Evolutionary conservation across 2,888 invertebrate species (phyloP), one percentile per base, ranked within the genome.

Genomic region (Drosophila paracracens): DNA sequence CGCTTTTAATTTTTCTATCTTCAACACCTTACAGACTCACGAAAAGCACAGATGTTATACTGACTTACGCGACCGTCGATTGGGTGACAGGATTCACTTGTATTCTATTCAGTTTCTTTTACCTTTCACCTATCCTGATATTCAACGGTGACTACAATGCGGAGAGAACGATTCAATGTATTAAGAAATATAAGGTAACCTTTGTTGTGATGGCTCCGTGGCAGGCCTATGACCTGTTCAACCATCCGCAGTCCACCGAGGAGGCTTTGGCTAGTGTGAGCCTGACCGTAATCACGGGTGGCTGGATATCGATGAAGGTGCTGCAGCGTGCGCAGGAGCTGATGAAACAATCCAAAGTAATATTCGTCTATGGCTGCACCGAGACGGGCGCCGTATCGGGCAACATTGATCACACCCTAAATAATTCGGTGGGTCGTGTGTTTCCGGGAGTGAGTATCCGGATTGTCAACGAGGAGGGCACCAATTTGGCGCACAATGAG

Each of bases 381-480:
- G 91, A 91, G 61, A 64, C 84, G 2, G 77, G 74, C 1, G 77
- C 77, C n/a, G 46, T 82, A 13, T 67, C 81, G 3, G 40, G 61
- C 4, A 82, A 84, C 43, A 31, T 72, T 4, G 76, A 81, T 10
- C 70, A 66, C 0, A 29, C 48, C 0, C 58, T 78, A 11, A 65
- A 74, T 3, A 77, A 69, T 25, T 77, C 91, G 0, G 90, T 85
- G 38, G 92, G 92, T 4, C 72, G 79, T 7, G 0, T 91, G 2
- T 31, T 56, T 6, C 76, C 86, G 1, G 82, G 84, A 5, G 4
- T 85, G 2, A 62, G 66, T 7, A 5, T 87, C 2, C 88, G 79
- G 67, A 86, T 93, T 16, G n/a, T 87, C 0, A 76, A 89, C 57
- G 90, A 91, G 2, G 51, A 89, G 7, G 89, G 89, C 4, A 65